Base-by-base conservation (phyloP, 2,797 vertebrate genomes). In the Sitta carolinensis region DNA sequence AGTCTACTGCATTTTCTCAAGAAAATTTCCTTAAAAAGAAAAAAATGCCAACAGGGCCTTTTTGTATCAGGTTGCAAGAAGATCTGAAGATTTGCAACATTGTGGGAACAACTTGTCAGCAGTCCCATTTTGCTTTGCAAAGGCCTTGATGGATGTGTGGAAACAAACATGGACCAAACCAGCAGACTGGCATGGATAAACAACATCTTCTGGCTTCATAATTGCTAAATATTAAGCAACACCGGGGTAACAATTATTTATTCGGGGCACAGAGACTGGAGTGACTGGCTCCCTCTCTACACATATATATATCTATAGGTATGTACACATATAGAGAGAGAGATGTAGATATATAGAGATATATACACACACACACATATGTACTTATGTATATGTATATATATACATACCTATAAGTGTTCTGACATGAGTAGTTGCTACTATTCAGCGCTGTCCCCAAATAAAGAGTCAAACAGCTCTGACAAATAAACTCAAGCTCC, bases 341-440 rank as follows among this genome's bases (percentile, higher is more conserved):
- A 36, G 36, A 36, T 36, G 36, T 36, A 36, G 36, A 36, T 36
- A 36, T 36, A 36, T 10, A 36, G 36, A 36, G 36, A 36, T 14
- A 26, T 3, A 18, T 9, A 36, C 10, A 36, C 36, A 36, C 36
- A 36, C 36, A 36, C 36, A 36, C 36, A 15, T 42, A 43, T 43
- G 16, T 43, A 43, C 16, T 16, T 42, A 42, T 42, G 14, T 42
- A 14, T 43, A 45, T 45, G 18, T 17, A 1, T 23, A 3, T 23
- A 23, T 14, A 27, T 3, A 18, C 8, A 22, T 1, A 23, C 2
- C 7, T 14, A 0, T 6, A 0, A 51, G 45, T 47, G 50, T 25
- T 89, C 54, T 78, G 62, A 62, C 20, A 34, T 3, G 12, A 78
- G 10, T 3, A 48, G 32, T 6, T 66, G 40, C 27, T 32, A 38